phyloP scores from a whole-genome alignment of 2,113 vertebrate genomes.

The Tyto alba region DNA sequence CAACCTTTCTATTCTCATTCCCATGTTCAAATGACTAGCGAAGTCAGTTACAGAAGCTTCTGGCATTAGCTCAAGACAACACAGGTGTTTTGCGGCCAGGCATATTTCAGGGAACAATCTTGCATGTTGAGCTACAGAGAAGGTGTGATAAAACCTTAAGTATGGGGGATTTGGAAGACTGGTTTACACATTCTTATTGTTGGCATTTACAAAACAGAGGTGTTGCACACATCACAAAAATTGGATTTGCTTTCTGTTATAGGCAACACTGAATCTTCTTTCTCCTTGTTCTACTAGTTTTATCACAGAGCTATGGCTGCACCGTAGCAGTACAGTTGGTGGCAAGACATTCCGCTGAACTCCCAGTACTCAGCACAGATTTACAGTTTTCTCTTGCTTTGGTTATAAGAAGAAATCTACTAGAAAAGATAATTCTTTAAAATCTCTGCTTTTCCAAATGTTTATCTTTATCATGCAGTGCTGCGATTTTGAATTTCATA shows the following conservation, averaged over 20 bases:
- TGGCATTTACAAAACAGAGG: not conserved
- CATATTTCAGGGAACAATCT: not conserved
- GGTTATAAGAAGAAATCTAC: not conserved
- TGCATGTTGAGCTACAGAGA: not conserved
- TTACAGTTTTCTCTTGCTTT: not conserved
- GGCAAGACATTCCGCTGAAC: not conserved
- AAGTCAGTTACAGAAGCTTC: not conserved
- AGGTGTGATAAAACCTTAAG: not conserved
- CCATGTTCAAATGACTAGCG: not conserved
- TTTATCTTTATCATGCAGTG: not conserved
- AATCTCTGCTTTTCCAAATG: not conserved
- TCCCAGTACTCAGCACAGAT: not conserved
- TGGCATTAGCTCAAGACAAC: not conserved
- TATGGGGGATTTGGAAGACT: not conserved
- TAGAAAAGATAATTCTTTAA: not conserved
- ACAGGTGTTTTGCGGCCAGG: not conserved
- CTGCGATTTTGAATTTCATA: not conserved
- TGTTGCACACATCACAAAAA: not conserved
- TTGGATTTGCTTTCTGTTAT: not conserved
- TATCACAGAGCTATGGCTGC: not conserved
- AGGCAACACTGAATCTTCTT: not conserved
- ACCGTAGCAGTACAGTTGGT: not conserved
- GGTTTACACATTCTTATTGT: not conserved
- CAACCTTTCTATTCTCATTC: not conserved
- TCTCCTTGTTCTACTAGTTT: not conserved